Evolutionary conservation across 2,113 vertebrate genomes (phyloP).

Genomic region (Empidonax traillii): DNA sequence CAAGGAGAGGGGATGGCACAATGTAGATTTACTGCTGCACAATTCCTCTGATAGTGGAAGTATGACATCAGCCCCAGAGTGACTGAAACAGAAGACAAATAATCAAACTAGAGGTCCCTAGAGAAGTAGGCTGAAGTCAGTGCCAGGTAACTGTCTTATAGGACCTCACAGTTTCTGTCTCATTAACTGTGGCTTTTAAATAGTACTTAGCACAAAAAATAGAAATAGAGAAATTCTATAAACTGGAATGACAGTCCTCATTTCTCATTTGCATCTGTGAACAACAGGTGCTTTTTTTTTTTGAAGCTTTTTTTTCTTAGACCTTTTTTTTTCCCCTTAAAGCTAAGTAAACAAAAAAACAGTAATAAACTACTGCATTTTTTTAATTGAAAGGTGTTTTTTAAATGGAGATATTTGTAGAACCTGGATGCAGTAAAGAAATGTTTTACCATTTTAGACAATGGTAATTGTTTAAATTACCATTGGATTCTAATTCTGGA

Average conservation of each 20-base stretch:
- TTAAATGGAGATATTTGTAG: neutral
- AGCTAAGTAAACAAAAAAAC: neutral
- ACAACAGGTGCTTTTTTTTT: neutral
- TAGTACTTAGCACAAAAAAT: neutral
- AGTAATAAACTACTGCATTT: neutral
- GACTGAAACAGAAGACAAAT: slow-evolving; percentile 33
- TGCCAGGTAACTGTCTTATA: neutral
- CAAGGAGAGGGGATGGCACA: neutral
- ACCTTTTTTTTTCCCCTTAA: neutral
- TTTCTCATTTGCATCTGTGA: neutral
- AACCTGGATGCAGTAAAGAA: neutral
- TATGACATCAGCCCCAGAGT: neutral
- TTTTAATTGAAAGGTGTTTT: neutral
- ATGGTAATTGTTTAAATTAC: too few relatives aligned
- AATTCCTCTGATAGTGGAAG: neutral
- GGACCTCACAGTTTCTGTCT: neutral
- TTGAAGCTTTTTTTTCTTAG: neutral
- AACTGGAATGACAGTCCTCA: neutral
- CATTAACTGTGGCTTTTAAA: neutral
- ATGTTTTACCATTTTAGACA: neutral
- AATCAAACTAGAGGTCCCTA: neutral
- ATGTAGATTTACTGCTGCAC: neutral
- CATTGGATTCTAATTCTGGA: too few relatives aligned
- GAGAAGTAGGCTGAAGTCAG: neutral
- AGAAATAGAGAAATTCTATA: neutral